Percentiles rank a stretch among this genome's conserved stretches.
These are phyloP conservation scores for Tolmerus cingulatus DNA, from an alignment of 2,888 invertebrate genomes.

Conservation along the genomic window DNA sequence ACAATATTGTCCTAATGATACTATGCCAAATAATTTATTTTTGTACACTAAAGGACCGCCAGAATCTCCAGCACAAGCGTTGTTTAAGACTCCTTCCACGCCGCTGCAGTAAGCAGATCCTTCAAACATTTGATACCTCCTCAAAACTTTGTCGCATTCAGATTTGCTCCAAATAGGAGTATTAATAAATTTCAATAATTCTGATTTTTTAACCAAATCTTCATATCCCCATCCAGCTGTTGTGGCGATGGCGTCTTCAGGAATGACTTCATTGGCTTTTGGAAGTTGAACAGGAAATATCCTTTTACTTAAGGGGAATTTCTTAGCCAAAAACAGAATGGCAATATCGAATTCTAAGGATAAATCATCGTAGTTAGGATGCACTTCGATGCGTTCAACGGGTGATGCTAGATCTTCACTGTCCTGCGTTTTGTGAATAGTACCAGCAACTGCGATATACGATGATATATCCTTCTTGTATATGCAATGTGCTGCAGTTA, in stretches of 20 bases:
- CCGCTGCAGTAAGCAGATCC: background rate
- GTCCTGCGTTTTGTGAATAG: background rate
- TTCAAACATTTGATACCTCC: background rate
- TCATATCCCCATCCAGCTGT: background rate
- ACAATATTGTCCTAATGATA: background rate
- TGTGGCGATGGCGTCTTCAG: background rate
- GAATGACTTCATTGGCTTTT: background rate
- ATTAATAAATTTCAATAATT: background rate
- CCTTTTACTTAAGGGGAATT: background rate
- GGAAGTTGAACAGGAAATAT: background rate
- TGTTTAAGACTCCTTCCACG: background rate
- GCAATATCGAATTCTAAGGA: background rate
- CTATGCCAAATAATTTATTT: constrained; percentile 14
- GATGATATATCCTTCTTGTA: background rate
- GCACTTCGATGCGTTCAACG: background rate
- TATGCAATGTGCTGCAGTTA: constrained; percentile 2
- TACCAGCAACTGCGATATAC: background rate
- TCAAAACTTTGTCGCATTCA: background rate
- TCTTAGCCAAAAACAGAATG: background rate
- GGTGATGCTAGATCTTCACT: background rate
- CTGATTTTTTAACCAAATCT: background rate
- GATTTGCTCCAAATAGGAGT: background rate
- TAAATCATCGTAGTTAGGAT: background rate
- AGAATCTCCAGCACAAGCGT: background rate
- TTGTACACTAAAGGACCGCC: background rate